Conservation (phyloP, 2,113 vertebrate genomes). For the Ascaphus truei region DNA sequence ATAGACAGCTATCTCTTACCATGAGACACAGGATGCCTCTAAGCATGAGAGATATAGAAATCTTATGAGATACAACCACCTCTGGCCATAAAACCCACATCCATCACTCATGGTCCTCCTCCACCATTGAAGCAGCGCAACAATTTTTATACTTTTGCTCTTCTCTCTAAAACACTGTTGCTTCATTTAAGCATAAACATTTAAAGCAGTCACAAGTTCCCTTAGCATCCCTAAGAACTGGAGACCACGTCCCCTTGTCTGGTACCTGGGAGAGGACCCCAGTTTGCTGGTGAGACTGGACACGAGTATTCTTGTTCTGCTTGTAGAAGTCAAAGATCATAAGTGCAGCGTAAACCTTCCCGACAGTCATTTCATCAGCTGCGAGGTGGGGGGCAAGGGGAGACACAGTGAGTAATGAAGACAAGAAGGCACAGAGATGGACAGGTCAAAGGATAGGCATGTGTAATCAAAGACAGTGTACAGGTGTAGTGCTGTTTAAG, state of each 20-base stretch:
- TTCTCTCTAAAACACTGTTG: too few relatives aligned
- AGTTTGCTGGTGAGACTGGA: conserved; percentile 72
- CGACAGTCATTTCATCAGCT: conserved; percentile 94
- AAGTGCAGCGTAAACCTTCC: conserved; percentile 91
- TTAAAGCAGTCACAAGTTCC: too few relatives aligned
- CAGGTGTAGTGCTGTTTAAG: background rate
- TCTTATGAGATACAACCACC: too few relatives aligned
- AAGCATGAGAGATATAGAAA: too few relatives aligned
- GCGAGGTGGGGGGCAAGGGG: accelerated
- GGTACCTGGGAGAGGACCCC: conserved; percentile 67
- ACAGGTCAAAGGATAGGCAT: background rate
- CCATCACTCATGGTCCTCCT: too few relatives aligned
- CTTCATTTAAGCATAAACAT: too few relatives aligned
- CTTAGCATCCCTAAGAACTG: too few relatives aligned
- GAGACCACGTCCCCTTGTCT: conserved; percentile 24
- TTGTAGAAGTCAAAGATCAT: conserved; percentile 99
- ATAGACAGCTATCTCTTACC: too few relatives aligned
- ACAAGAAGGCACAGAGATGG: background rate
- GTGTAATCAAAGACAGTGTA: background rate
- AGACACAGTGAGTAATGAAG: background rate
- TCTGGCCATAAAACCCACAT: too few relatives aligned
- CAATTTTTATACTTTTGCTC: too few relatives aligned
- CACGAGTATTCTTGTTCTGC: conserved; percentile 79
- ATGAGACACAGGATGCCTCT: too few relatives aligned
- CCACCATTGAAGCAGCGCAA: too few relatives aligned